Conservation (phyloP, 2,113 vertebrate genomes). For the Hemiscyllium ocellatum region DNA sequence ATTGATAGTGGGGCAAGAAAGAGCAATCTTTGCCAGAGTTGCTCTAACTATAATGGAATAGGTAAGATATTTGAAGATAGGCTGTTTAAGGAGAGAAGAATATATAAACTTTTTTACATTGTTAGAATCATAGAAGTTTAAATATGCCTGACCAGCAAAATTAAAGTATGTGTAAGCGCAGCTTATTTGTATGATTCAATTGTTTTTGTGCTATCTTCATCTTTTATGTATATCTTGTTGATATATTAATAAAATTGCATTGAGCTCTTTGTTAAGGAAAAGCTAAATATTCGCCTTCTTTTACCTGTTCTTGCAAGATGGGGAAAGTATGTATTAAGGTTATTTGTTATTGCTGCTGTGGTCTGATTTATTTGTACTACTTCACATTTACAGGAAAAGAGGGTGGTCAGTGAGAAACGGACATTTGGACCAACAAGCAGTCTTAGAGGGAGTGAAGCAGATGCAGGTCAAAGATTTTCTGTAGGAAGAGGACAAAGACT, state of each 20-base stretch:
- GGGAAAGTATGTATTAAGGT: background rate
- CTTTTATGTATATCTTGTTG: background rate
- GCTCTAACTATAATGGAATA: background rate
- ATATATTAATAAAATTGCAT: background rate
- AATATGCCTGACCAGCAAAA: background rate
- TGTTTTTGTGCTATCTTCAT: background rate
- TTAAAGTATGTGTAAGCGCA: background rate
- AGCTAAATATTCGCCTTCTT: background rate
- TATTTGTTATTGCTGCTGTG: background rate
- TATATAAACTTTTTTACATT: background rate
- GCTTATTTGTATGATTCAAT: background rate
- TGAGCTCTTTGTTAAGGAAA: background rate
- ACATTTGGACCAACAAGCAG: constrained; percentile 46
- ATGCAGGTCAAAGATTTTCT: constrained; percentile 50
- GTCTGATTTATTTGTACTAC: background rate
- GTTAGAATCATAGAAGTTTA: background rate
- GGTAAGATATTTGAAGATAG: background rate
- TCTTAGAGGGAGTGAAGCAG: constrained; percentile 51
- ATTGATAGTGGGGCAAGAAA: background rate
- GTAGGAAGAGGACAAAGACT: constrained; percentile 72
- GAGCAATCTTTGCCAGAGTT: background rate
- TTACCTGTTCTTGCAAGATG: background rate
- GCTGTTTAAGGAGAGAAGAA: background rate
- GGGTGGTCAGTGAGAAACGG: constrained; percentile 74
- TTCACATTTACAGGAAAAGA: constrained; percentile 65